phyloP scores from a whole-genome alignment of 2,113 vertebrate species.

The Xiphophorus hellerii region DNA sequence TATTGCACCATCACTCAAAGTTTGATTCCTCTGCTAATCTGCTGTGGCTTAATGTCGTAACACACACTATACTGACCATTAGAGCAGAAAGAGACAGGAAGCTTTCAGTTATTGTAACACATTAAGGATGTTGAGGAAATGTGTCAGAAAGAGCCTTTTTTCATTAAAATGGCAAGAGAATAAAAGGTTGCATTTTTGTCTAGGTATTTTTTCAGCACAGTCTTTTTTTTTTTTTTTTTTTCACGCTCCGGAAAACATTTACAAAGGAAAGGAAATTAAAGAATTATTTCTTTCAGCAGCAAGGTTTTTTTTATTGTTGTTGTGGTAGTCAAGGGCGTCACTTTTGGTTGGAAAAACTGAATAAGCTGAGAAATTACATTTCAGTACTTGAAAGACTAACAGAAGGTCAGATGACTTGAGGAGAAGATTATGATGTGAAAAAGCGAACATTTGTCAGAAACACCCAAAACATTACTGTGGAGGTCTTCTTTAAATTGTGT shows the following conservation, averaged over 20 bases:
- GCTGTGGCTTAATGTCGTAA: neutral
- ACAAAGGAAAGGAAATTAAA: neutral
- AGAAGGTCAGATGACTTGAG: too few species aligned
- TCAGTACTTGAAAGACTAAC: neutral
- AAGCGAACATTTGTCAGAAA: neutral
- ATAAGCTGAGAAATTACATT: neutral
- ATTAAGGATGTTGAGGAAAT: conserved; percentile 21
- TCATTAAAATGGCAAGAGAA: neutral
- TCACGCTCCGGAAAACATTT: neutral
- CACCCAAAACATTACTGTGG: neutral
- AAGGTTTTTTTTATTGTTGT: neutral
- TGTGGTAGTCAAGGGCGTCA: neutral
- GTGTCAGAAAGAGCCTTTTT: conserved; percentile 21
- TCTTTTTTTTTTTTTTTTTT: neutral
- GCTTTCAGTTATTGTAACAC: conserved; percentile 20
- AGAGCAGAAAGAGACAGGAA: conserved; percentile 17
- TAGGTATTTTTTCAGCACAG: neutral
- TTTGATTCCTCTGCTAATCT: neutral
- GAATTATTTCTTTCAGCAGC: neutral
- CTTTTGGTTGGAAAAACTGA: neutral
- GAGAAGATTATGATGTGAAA: neutral
- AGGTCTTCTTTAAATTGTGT: too few species aligned
- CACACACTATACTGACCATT: conserved; percentile 9
- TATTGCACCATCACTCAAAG: neutral
- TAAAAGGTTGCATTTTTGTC: conserved; percentile 2